These are phyloP conservation scores for Oncopeltus fasciatus DNA, from an alignment of 1,140 invertebrate species.

Conservation along the genomic window DNA sequence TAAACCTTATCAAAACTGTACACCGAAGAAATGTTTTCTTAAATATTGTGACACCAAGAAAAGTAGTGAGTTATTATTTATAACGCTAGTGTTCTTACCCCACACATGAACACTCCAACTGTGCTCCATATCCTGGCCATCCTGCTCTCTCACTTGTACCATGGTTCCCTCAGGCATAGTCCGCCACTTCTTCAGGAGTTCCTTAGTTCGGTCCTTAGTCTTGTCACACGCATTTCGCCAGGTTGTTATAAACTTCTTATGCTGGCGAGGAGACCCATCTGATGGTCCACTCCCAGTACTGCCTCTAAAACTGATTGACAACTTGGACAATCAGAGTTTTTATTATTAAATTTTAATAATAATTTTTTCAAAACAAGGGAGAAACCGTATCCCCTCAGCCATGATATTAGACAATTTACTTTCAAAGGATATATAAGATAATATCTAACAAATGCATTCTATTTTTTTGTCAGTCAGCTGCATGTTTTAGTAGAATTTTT, in stretches of 20 bases:
- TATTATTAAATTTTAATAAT: neutral
- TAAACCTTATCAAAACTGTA: too few relatives aligned
- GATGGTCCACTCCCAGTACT: neutral
- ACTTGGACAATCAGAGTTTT: too few relatives aligned
- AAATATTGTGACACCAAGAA: too few relatives aligned
- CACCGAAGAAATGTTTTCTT: too few relatives aligned
- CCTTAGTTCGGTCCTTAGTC: slow-evolving; percentile 50
- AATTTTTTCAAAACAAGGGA: neutral
- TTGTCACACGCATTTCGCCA: slow-evolving; percentile 54
- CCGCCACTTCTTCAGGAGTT: slow-evolving; percentile 48
- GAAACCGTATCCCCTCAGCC: neutral
- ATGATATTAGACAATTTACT: neutral
- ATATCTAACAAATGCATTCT: neutral
- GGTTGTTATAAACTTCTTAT: slow-evolving; percentile 48
- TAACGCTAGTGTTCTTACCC: slow-evolving; percentile 47
- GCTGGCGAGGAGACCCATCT: slow-evolving; percentile 30
- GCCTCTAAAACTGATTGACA: slow-evolving; percentile 1
- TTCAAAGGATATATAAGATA: neutral
- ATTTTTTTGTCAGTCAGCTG: neutral
- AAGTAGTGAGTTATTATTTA: too few relatives aligned
- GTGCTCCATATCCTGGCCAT: slow-evolving; percentile 22
- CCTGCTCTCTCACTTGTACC: slow-evolving; percentile 26
- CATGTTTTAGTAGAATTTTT: neutral
- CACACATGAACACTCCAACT: slow-evolving; percentile 56
- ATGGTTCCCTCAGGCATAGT: slow-evolving; percentile 42